Base-by-base conservation (phyloP, 2,113 vertebrate species). In the Syrmaticus mikado region DNA sequence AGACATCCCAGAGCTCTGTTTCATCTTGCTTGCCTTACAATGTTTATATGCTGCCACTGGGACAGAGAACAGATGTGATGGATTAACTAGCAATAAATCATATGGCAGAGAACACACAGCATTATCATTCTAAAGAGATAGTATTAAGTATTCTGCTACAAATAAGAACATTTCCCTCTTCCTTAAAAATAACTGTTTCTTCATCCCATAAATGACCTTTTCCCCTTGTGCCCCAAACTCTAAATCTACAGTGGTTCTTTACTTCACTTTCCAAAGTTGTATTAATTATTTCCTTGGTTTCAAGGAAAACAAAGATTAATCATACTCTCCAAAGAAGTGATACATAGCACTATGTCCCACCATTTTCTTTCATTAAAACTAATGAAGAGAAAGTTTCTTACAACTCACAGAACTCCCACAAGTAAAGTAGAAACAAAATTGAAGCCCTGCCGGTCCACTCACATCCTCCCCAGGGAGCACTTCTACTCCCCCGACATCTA, bases 21-120 rank as follows among this genome's bases (percentile, higher is more conserved):
- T 93, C 93, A 86, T 95, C 90, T 95, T 92, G 78, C 95, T 92
- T 90, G 90, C 86, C 91, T 95, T 96, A 91, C 85, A 93, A 83
- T 88, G 85, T 96, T 96, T 95, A 95, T 94, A 90, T 94, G 86
- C 92, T 93, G 87, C 92, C 92, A 94, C 70, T 90, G 95, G 92
- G 95, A 93, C 82, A 92, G 93, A 92, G 90, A 96, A 95, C 89
- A 96, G 94, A 94, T 96, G 93, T 93, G 93, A 96, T 94, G 86
- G 96, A 96, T 96, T 95, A 96, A 93, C 92, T 92, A 90, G 82
- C 70, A 94, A 96, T 96, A 92, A 94, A 95, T 96, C 95, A 96
- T 82, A 91, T 43, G 64, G 70, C 89, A 94, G 86, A 61, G 74
- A 95, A 90, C 88, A 82, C 73, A 77, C 34, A 75, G 46, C 74